phyloP scores from a whole-genome alignment of 2,113 vertebrate genomes.

The Mormyrus lacerda region DNA sequence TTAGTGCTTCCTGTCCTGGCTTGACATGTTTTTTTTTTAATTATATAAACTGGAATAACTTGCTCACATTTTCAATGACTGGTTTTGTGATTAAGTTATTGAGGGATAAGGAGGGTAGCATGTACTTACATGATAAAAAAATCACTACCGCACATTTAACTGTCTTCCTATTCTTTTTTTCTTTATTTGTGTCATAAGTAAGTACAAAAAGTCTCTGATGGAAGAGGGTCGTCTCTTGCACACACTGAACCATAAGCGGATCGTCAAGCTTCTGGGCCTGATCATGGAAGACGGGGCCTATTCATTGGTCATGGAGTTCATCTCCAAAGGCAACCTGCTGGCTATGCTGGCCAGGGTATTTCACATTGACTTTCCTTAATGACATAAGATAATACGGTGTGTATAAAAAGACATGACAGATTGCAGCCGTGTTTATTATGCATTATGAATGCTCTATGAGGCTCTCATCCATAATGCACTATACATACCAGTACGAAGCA shows the following conservation, averaged over 20 bases:
- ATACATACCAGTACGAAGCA: background rate
- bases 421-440: too few relatives aligned
- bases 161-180: background rate
- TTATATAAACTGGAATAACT: background rate
- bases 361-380: background rate
- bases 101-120: background rate
- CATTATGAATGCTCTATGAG: background rate
- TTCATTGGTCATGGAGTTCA: constrained; percentile 86
- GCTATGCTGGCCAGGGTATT: constrained; percentile 72
- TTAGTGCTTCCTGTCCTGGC: background rate
- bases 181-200: constrained; percentile 33
- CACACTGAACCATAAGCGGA: constrained; percentile 70
- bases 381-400: background rate
- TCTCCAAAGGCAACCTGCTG: constrained; percentile 79
- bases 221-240: constrained; percentile 87
- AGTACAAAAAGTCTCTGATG: constrained; percentile 69
- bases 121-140: background rate
- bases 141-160: background rate
- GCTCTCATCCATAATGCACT: background rate
- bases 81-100: background rate
- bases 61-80: background rate
- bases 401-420: too few relatives aligned
- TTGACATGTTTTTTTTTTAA: background rate
- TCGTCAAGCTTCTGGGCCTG: constrained; percentile 82
- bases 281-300: constrained; percentile 82